These are phyloP conservation scores for Stictonetta naevosa DNA, from an alignment of 2,113 vertebrate genomes.

Conservation along the genomic window DNA sequence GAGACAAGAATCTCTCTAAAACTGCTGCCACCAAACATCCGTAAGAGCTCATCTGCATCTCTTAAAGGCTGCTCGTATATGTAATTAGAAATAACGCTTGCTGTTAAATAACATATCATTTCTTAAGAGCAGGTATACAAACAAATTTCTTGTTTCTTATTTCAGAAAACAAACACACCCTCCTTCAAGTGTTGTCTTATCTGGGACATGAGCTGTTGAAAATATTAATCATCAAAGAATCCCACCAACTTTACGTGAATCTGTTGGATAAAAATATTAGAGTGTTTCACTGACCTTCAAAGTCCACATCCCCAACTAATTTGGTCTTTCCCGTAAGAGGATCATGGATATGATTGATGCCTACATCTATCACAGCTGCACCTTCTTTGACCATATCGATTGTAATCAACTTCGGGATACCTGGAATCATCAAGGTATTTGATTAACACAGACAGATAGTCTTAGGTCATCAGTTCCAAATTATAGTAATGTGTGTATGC, in stretches of 20 bases:
- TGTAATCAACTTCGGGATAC: conserved; percentile 89
- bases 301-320: conserved; percentile 92
- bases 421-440: conserved; percentile 72
- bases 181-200: neutral
- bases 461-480: neutral
- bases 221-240: neutral
- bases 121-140: neutral
- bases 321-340: conserved; percentile 83
- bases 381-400: conserved; percentile 93
- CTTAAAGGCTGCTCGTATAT: neutral
- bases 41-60: neutral
- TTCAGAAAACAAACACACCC: neutral
- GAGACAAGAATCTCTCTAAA: neutral
- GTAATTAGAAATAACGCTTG: neutral
- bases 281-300: conserved; percentile 84
- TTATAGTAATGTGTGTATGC: neutral
- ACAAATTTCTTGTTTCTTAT: neutral
- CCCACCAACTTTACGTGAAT: neutral
- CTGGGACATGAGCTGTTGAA: neutral
- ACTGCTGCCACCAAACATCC: neutral
- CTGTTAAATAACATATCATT: neutral
- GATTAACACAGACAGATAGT: neutral
- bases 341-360: conserved; percentile 88
- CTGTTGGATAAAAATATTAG: too few relatives aligned
- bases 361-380: conserved; percentile 90